Base-by-base conservation (phyloP, 1,140 invertebrate species). In the Hyposmocoma kahamanoa region DNA sequence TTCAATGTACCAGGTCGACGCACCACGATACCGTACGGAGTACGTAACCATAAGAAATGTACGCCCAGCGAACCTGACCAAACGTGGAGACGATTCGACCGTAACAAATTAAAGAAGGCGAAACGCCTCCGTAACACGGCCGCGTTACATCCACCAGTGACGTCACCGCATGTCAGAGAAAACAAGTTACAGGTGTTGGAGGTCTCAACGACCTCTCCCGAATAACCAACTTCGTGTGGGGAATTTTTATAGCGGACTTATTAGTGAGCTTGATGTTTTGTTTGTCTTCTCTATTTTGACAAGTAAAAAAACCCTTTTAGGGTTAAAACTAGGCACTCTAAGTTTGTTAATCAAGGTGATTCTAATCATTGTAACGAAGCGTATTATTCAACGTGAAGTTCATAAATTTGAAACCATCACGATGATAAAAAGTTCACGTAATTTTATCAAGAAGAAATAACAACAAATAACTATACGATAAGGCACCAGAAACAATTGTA, bases 1-100 rank as follows among this genome's bases (percentile, higher is more conserved):
- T 84, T 82, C 78, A 79, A 76, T 67, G 78, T 57, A 69, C 75
- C 63, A 64, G 81, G 81, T 84, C 78, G 81, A 55, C 78, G 78
- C 67, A 62, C 80, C 63, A 70, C 44, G 60, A 49, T 84, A 84
- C 80, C 80, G 80, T 84, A 81, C 72, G 68, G 59, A n/a, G n/a
- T n/a, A 28, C 50, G 50, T 24, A 53, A 62, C 72, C 67, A 79
- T 78, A 79, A 78, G 72, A 75, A 71, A 79, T 62, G 59, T 59
- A 72, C 67, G 62, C 46, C 52, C 59, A 49, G 36, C 60, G n/a
- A 65, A 70, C 53, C 62, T 62, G 59, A 58, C 72, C 74, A 65
- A 72, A 68, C 60, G 47, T 50, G 48, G 58, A 62, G 55, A 56
- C 42, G 26, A 60, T 46, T 50, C 49, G 57, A 52, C 52, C 58